phyloP scores from a whole-genome alignment of 2,113 vertebrate species.

The Ancistrus triradiatus region DNA sequence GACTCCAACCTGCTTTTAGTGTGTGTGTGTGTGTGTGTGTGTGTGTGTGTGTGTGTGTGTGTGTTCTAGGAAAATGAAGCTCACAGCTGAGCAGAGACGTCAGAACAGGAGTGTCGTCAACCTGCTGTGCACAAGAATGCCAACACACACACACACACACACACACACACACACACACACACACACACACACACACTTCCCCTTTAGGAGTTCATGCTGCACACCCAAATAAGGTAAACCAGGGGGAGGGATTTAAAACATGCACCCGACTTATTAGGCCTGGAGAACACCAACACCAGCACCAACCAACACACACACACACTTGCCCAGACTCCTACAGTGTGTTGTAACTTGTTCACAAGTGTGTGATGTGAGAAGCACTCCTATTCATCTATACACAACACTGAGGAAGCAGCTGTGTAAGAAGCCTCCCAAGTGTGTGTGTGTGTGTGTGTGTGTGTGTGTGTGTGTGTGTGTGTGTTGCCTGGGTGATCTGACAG shows the following conservation, averaged over 20 bases:
- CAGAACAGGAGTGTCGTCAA: conserved; percentile 22
- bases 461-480: too few relatives aligned
- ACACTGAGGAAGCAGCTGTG: too few relatives aligned
- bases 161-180: not conserved
- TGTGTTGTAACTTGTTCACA: too few relatives aligned
- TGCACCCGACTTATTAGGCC: too few relatives aligned
- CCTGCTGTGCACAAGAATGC: conserved; percentile 23
- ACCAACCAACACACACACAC: not conserved
- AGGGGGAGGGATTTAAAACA: too few relatives aligned
- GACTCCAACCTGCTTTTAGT: too few relatives aligned
- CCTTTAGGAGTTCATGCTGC: not conserved
- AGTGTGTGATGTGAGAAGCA: not conserved
- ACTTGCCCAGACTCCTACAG: too few relatives aligned
- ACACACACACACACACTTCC: conserved; percentile 3
- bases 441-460: not conserved
- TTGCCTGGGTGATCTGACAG: not conserved
- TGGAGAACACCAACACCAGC: too few relatives aligned
- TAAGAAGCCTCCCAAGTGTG: too few relatives aligned
- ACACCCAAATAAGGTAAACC: conserved; percentile 18
- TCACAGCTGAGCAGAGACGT: conserved; percentile 49
- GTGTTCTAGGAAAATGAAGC: conserved; percentile 35
- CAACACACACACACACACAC: conserved; percentile 17
- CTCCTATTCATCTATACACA: too few relatives aligned
- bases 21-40: conserved; percentile 8
- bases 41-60: not conserved